phyloP scores from a whole-genome alignment of 64 coral and sea anemone genomes.

The Pocillopora verrucosa region DNA sequence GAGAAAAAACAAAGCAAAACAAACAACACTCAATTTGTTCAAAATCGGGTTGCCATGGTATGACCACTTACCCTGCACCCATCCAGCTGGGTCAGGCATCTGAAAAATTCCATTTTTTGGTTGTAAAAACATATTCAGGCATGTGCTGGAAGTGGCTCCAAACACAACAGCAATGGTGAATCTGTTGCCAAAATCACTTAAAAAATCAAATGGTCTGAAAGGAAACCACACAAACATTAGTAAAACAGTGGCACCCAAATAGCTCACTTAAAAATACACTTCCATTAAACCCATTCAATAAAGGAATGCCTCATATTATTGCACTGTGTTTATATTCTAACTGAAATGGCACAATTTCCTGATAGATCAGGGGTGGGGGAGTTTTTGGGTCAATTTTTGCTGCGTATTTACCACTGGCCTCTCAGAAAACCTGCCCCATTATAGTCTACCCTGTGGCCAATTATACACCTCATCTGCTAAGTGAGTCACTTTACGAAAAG shows the following conservation, averaged over 20 bases:
- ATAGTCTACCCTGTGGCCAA: too few species aligned
- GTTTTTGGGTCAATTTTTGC: too few species aligned
- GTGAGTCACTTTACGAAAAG: too few species aligned
- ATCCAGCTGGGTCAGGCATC: constrained; percentile 7
- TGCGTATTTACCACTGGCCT: too few species aligned
- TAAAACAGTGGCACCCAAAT: not conserved
- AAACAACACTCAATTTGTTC: too few species aligned
- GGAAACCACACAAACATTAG: not conserved
- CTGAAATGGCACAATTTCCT: too few species aligned
- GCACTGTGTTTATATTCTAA: too few species aligned
- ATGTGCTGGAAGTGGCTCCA: constrained; percentile 43
- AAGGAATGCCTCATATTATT: too few species aligned
- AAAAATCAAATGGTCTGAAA: constrained; percentile 49
- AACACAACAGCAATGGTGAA: constrained; percentile 42
- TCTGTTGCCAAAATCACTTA: constrained; percentile 34
- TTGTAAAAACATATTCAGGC: not conserved
- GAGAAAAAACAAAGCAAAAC: too few species aligned
- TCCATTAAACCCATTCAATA: not conserved
- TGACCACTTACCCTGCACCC: constrained; percentile 9
- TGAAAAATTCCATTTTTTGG: not conserved
- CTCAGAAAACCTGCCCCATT: too few species aligned
- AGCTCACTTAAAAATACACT: not conserved
- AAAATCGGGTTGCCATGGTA: not conserved
- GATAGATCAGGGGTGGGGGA: too few species aligned
- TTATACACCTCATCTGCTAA: too few species aligned